Evolutionary conservation across 2,797 vertebrate species (phyloP).

Genomic region (Pipistrellus pipistrellus): DNA sequence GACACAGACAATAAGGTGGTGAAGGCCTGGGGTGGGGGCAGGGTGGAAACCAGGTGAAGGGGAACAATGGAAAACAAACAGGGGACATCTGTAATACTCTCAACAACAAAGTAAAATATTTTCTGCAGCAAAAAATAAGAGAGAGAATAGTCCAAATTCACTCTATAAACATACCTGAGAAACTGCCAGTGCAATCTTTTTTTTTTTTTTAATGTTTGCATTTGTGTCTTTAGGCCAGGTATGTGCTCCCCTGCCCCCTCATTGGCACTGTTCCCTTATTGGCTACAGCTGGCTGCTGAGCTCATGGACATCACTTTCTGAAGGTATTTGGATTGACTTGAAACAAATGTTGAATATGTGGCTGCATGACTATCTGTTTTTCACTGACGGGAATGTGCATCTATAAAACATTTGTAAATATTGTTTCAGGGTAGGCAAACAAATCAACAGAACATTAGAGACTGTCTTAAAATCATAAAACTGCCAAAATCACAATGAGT

Average conservation of each 20-base stretch:
- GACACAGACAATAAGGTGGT: too few species aligned
- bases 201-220: background rate
- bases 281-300: background rate
- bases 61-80: too few species aligned
- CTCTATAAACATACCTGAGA: background rate
- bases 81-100: too few species aligned
- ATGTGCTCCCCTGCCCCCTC: background rate
- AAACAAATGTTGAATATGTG: background rate
- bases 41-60: too few species aligned
- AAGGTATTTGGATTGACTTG: background rate
- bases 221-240: background rate
- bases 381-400: background rate
- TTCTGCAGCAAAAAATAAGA: too few species aligned
- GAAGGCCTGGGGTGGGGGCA: too few species aligned
- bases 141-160: background rate
- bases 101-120: too few species aligned
- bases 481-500: background rate
- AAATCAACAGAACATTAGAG: slow-evolving; percentile 29
- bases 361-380: background rate
- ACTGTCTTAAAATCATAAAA: slow-evolving; percentile 23
- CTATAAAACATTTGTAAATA: slow-evolving; percentile 40
- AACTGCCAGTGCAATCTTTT: background rate
- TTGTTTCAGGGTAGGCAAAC: slow-evolving; percentile 25
- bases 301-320: background rate
- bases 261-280: background rate